Conservation (phyloP, 2,797 vertebrate species). For the Silurus aristotelis region DNA sequence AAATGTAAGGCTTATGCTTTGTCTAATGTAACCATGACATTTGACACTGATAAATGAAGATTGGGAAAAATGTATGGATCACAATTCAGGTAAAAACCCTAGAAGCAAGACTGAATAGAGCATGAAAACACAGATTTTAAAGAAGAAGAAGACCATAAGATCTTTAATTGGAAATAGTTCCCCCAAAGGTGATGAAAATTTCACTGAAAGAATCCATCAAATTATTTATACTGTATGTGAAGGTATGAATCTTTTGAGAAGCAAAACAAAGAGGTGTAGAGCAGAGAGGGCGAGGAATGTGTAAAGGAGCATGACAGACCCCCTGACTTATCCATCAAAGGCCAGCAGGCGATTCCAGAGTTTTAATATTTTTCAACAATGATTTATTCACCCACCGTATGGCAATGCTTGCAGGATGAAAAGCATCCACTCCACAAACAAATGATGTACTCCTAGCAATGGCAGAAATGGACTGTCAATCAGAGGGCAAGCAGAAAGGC, state of each 20-base stretch:
- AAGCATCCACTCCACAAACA: conserved; percentile 55
- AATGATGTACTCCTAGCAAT: conserved; percentile 45
- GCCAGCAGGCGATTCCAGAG: conserved; percentile 49
- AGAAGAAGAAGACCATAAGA: conserved; percentile 16
- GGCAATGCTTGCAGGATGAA: conserved; percentile 62
- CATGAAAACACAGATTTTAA: not conserved
- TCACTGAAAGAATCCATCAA: conserved; percentile 17
- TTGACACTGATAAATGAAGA: not conserved
- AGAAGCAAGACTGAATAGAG: conserved; percentile 23
- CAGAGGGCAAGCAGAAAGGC: conserved; percentile 18
- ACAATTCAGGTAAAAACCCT: not conserved
- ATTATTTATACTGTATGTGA: conserved; percentile 27
- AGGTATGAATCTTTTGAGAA: conserved; percentile 35
- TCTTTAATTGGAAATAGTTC: conserved; percentile 48
- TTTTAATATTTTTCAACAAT: conserved; percentile 72
- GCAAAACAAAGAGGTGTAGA: conserved; percentile 8
- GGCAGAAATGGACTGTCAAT: conserved; percentile 41
- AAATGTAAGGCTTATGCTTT: not conserved
- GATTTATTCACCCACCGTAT: conserved; percentile 73
- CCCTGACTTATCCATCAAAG: conserved; percentile 53
- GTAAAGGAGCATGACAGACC: conserved; percentile 26
- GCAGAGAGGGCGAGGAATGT: conserved; percentile 22
- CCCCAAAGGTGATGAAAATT: conserved; percentile 43
- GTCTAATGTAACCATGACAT: not conserved
- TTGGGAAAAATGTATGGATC: not conserved